Conservation (phyloP, 2,888 invertebrate genomes). For the Heliconius sara region DNA sequence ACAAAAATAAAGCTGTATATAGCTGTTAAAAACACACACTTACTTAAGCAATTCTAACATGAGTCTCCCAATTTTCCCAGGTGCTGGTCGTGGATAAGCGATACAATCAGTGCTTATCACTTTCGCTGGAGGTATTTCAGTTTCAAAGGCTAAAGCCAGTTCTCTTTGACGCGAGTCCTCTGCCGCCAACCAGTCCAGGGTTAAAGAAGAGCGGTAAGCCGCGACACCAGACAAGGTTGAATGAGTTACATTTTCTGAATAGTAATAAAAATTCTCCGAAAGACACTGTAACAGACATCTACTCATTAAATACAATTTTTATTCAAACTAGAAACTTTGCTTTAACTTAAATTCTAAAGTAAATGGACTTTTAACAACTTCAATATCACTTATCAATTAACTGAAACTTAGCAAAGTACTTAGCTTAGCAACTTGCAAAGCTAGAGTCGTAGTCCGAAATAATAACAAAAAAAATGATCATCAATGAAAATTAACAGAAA, state of each 20-base stretch:
- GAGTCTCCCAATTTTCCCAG: conserved; percentile 69
- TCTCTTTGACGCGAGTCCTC: conserved; percentile 70
- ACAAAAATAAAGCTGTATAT: not conserved
- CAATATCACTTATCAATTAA: conserved; percentile 9
- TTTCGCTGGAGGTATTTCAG: conserved; percentile 57
- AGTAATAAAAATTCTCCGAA: conserved; percentile 60
- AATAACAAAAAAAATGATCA: conserved; percentile 13
- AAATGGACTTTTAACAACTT: conserved; percentile 11
- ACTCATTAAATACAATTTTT: conserved; percentile 16
- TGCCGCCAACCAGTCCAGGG: conserved; percentile 72
- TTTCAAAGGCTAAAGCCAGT: conserved; percentile 65
- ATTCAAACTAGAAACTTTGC: conserved; percentile 14
- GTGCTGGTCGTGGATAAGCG: conserved; percentile 62
- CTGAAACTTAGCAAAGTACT: not conserved
- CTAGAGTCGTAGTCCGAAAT: not conserved
- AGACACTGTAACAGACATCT: conserved; percentile 48
- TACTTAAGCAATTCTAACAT: conserved; percentile 73
- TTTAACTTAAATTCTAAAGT: conserved; percentile 5
- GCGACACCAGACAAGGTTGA: conserved; percentile 63
- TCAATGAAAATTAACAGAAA: conserved; percentile 35
- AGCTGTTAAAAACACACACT: conserved; percentile 26
- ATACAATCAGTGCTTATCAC: conserved; percentile 64
- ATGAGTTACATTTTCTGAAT: conserved; percentile 58
- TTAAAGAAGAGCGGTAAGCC: conserved; percentile 68
- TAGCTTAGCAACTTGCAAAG: not conserved